phyloP scores from a whole-genome alignment of 2,888 invertebrate species.

The Megastigmus dorsalis region DNA sequence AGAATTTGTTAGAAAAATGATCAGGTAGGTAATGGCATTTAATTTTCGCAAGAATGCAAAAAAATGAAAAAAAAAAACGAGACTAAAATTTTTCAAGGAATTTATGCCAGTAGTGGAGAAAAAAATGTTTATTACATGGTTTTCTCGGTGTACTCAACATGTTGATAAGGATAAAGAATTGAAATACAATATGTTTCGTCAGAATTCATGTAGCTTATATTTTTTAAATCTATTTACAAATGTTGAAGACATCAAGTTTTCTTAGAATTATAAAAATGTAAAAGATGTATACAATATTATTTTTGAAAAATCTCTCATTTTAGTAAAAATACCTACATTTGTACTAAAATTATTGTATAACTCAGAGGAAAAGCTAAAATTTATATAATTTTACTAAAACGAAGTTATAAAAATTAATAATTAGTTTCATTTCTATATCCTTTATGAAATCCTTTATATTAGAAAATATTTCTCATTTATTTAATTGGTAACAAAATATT shows the following conservation, averaged over 20 bases:
- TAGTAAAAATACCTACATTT: neutral
- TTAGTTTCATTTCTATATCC: too few relatives aligned
- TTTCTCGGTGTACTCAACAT: neutral
- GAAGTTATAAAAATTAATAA: neutral
- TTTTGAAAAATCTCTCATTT: too few relatives aligned
- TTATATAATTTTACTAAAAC: neutral
- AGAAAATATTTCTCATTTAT: too few relatives aligned
- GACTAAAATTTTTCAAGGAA: neutral
- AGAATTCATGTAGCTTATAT: too few relatives aligned
- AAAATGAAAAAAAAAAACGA: constrained; percentile 17
- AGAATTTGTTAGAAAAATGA: constrained; percentile 59
- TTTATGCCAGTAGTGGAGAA: constrained; percentile 9
- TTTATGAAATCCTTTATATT: too few relatives aligned
- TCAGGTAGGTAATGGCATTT: constrained; percentile 25
- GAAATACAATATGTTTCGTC: constrained; percentile 13
- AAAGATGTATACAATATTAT: too few relatives aligned
- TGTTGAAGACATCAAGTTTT: too few relatives aligned
- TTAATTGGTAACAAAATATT: too few relatives aligned
- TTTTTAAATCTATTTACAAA: too few relatives aligned
- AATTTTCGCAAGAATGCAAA: constrained; percentile 10
- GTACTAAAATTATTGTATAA: neutral
- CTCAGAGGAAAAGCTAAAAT: neutral
- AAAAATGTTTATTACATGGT: neutral
- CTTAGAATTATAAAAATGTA: too few relatives aligned
- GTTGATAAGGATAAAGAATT: neutral